Evolutionary conservation across 92 coral and sea anemone species (phyloP), one percentile per base, ranked within the genome.

Genomic region (Metridium senile): DNA sequence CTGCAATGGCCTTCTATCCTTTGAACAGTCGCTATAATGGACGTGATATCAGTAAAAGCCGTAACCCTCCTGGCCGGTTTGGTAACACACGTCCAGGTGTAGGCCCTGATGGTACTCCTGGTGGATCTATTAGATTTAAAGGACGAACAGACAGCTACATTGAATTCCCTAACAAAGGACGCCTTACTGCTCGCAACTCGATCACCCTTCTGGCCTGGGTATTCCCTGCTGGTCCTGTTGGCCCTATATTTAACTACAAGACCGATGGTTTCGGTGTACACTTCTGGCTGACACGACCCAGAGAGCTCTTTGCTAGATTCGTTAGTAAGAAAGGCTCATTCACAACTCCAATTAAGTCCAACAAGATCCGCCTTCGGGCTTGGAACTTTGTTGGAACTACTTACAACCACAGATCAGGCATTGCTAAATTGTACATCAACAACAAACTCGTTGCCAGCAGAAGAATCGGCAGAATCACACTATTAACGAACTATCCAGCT

Each of bases 181-280:
- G 85, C 19, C 79, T 92, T 11, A 89, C 87, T 56, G 82, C 97
- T 9, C 75, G 87, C 2, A 74, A 83, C 39, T 90, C 97, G 22
- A 89, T 92, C 71, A 85, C 97, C 20, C 81, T 92, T 30, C 76
- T 89, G 7, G 93, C 91, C 26, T 92, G 97, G 97, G 85, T 92
- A 25, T 78, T 89, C 74, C 93, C 97, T 0, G 89, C 79, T 52
- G 92, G 92, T 6, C 86, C 93, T 13, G 93, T 84, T 26, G 93
- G 93, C 1, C 93, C 93, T 10, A 88, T 88, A 16, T 92, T 92
- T 66, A 89, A 92, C 74, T 92, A 85, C 89, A 92, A 89, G 64
- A 86, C 81, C 29, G 78, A 82, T 34, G 97, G 93, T n/a, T 91
- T 85, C 76, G 93, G 93, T 30, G 93, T 92, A 20, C 93, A 89